Percentiles rank a stretch among this genome's conserved stretches.
Evolutionary conservation across 1,140 invertebrate genomes (phyloP).

Genomic region (Elymnias hypermnestra): DNA sequence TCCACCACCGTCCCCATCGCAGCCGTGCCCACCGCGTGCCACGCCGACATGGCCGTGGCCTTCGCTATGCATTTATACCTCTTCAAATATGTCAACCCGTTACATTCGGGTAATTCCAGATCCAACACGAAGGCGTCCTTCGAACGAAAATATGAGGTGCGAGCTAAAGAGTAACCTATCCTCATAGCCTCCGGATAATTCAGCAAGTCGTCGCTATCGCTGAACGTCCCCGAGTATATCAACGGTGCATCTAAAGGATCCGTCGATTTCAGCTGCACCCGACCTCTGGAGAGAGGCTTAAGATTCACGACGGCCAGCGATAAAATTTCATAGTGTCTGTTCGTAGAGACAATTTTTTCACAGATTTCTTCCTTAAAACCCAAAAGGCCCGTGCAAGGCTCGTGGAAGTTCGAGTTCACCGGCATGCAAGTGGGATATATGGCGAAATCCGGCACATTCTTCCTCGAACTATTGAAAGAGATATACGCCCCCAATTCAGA

Average conservation of each 20-base stretch:
- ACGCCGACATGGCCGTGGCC: conserved; percentile 42
- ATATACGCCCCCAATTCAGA: conserved; percentile 45
- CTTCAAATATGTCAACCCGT: conserved; percentile 14
- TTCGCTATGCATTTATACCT: conserved; percentile 28
- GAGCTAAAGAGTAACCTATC: conserved; percentile 29
- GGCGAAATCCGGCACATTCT: conserved; percentile 46
- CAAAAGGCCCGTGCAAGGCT: conserved; percentile 25
- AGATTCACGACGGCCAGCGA: conserved; percentile 44
- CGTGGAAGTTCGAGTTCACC: conserved; percentile 22
- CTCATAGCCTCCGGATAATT: conserved; percentile 38
- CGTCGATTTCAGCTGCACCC: conserved; percentile 71
- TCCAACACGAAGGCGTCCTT: conserved; percentile 41
- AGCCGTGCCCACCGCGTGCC: conserved; percentile 66
- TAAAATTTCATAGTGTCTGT: conserved; percentile 34
- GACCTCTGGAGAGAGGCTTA: conserved; percentile 59
- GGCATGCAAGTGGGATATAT: conserved; percentile 48
- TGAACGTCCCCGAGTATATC: conserved; percentile 84
- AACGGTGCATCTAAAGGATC: conserved; percentile 80
- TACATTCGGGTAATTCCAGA: conserved; percentile 31
- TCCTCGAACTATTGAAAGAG: conserved; percentile 21
- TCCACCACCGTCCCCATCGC: conserved; percentile 76
- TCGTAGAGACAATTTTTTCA: conserved; percentile 28
- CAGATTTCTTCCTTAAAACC: conserved; percentile 43
- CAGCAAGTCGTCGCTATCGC: conserved; percentile 68
- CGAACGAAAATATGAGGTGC: conserved; percentile 39